phyloP scores from a whole-genome alignment of 2,797 vertebrate genomes.

The Catostomus latipinnis region DNA sequence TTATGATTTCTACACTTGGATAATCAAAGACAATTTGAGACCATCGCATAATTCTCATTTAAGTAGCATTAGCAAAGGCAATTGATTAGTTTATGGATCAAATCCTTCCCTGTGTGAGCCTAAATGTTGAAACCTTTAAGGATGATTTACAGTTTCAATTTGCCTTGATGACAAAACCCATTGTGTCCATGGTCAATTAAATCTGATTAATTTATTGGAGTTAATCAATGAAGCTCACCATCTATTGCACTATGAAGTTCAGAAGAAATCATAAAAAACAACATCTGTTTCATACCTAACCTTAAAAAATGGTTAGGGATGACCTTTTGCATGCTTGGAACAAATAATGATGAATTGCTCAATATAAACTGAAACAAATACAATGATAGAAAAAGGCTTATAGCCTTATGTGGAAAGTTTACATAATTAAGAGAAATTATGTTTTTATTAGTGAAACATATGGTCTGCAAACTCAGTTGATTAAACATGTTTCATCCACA shows the following conservation, averaged over 20 bases:
- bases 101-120: conserved; percentile 33
- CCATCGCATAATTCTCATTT: conserved; percentile 34
- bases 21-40: conserved; percentile 31
- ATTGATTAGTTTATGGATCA: conserved; percentile 58
- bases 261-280: conserved; percentile 25
- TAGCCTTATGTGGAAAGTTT: neutral
- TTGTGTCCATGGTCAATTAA: conserved; percentile 71
- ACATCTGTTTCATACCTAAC: neutral
- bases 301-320: conserved; percentile 6
- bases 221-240: conserved; percentile 1
- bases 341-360: conserved; percentile 6
- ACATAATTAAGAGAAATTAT: neutral
- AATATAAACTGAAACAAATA: conserved; percentile 25
- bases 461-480: neutral
- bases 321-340: conserved; percentile 11
- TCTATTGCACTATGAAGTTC: conserved; percentile 14
- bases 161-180: conserved; percentile 66
- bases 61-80: conserved; percentile 45
- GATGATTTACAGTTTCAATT: conserved; percentile 76
- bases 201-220: conserved; percentile 53
- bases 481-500: neutral
- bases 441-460: neutral
- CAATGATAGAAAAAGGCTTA: conserved; percentile 10
- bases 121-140: conserved; percentile 63
- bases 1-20: conserved; percentile 52